Percentiles rank a stretch among this genome's conserved stretches.
Evolutionary conservation across 23 tunicate genomes (phyloP).

Genomic region (Halocynthia aurantium): DNA sequence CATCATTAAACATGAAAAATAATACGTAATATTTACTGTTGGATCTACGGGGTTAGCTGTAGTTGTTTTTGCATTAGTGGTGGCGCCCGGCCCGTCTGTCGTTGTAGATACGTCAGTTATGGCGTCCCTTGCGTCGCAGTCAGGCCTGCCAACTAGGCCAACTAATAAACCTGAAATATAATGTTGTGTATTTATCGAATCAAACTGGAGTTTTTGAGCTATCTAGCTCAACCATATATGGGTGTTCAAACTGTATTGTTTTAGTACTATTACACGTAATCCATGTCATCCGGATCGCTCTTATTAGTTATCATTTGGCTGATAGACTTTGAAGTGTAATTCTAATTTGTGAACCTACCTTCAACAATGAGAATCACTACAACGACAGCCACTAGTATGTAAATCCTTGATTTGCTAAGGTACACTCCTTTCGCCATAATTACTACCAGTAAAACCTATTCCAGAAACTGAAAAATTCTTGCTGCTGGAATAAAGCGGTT

Average conservation of each 20-base stretch:
- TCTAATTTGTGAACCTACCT: not conserved
- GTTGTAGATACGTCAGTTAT: conserved; percentile 1
- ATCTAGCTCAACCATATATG: no score
- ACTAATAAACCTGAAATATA: conserved; percentile 23
- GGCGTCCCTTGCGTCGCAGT: conserved; percentile 1
- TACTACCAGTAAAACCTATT: no score
- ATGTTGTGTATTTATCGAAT: not conserved
- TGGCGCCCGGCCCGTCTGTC: not conserved
- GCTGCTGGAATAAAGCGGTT: no score
- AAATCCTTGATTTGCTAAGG: not conserved
- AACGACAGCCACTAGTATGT: not conserved
- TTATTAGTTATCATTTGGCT: no score
- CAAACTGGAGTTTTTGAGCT: no score
- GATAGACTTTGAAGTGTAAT: not conserved
- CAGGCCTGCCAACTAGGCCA: conserved; percentile 38
- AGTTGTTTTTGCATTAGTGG: not conserved
- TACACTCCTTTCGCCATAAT: not conserved
- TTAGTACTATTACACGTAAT: no score
- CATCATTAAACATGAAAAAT: no score
- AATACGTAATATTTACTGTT: no score
- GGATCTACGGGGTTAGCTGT: not conserved
- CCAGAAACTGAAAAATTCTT: no score
- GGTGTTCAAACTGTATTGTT: no score
- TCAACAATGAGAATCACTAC: not conserved
- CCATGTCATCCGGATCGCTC: no score